Base-by-base conservation (phyloP, 2,888 invertebrate genomes). In the Idaea aversata region DNA sequence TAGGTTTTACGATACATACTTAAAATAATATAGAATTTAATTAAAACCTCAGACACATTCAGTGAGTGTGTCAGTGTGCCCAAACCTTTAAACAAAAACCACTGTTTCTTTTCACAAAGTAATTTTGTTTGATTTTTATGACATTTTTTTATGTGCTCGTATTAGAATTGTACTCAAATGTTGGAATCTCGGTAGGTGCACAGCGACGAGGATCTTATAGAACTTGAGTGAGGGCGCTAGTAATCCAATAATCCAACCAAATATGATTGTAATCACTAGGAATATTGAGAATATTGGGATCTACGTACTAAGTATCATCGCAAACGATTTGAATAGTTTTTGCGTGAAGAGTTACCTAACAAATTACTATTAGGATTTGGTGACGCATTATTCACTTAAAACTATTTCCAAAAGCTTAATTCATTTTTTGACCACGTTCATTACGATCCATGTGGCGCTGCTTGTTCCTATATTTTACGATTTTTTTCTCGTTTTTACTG, bases 101-200 rank as follows among this genome's bases (percentile, higher is more conserved):
- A 38, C 35, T 63, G 67, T 62, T 67, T 75, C 74, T 75, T 73
- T 75, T 74, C 74, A 69, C 70, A 61, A 68, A 77, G 83, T 84
- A 83, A 85, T 85, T 82, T 77, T 77, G 73, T 79, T 75, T 80
- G 82, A 85, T 84, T 85, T 83, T 86, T 85, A 86, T 80, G 82
- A 75, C 82, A 80, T 66, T 82, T 85, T 25, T 85, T 86, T 86
- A 85, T 84, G 78, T 80, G 78, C 80, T 71, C 78, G 78, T 77
- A 79, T 83, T 78, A 79, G 75, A 81, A 77, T 78, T 74, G 74
- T 75, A 75, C 75, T 80, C 77, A 80, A 78, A 81, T 84, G 81
- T 83, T 82, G 83, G 78, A 84, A 80, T 79, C 81, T 79, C 57
- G 61, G 65, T 15, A 63, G 64, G 35, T 35, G 25, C 25, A 36